Percentiles rank a stretch among this genome's conserved stretches.
Conservation (phyloP, 1,140 invertebrate genomes). For the Scaptomyza pallida region DNA sequence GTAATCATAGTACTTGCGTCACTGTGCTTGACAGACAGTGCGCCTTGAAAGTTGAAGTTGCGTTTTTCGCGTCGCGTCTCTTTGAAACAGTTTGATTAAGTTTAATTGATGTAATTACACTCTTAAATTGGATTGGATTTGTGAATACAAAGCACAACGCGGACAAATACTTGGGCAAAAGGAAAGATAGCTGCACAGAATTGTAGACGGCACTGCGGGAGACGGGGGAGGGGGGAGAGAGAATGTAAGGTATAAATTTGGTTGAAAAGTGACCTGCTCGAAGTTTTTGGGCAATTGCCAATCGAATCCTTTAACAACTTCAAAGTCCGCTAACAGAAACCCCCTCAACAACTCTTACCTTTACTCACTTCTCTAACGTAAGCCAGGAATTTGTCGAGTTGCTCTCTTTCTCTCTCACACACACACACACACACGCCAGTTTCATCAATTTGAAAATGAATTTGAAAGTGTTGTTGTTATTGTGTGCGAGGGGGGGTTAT, state of each 20-base stretch:
- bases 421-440: constrained; percentile 40
- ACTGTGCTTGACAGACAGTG: constrained; percentile 25
- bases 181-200: neutral
- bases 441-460: constrained; percentile 81
- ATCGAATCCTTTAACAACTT: constrained; percentile 72
- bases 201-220: too few relatives aligned
- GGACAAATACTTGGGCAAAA: neutral
- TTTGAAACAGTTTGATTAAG: constrained; percentile 81
- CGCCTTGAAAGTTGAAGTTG: constrained; percentile 55
- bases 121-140: constrained; percentile 81
- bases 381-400: constrained; percentile 26
- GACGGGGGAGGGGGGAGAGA: too few relatives aligned
- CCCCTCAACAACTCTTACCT: constrained; percentile 6
- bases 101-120: constrained; percentile 81
- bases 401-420: constrained; percentile 17
- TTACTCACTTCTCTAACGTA: constrained; percentile 20
- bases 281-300: constrained; percentile 31
- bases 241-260: neutral
- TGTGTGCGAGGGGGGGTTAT: constrained; percentile 22
- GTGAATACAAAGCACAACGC: constrained; percentile 67
- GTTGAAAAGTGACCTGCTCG: constrained; percentile 6
- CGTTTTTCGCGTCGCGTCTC: constrained; percentile 63
- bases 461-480: constrained; percentile 73
- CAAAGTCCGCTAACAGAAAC: constrained; percentile 48
- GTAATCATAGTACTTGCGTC: neutral